Conservation (phyloP, 2,797 vertebrate genomes). For the Monodelphis domestica region DNA sequence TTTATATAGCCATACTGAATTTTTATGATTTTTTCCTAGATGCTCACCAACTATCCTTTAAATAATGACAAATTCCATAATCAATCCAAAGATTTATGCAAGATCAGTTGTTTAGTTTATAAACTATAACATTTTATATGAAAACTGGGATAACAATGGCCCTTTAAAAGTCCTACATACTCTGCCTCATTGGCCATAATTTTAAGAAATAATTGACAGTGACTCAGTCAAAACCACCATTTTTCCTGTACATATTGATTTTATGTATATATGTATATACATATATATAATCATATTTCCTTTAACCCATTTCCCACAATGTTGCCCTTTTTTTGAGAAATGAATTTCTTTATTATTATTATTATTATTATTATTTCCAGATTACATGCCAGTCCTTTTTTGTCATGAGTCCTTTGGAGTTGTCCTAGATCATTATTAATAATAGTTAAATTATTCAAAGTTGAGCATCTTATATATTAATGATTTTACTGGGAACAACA, state of each 20-base stretch:
- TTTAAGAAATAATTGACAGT: not conserved
- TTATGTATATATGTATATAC: too few relatives aligned
- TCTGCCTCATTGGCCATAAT: not conserved
- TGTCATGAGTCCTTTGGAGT: slow-evolving; percentile 59
- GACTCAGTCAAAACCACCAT: not conserved
- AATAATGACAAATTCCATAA: not conserved
- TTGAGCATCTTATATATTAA: too few relatives aligned
- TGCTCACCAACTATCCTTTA: not conserved
- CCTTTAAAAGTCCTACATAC: not conserved
- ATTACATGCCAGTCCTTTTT: too few relatives aligned
- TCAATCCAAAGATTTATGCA: not conserved
- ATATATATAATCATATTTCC: not conserved
- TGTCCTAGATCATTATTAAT: too few relatives aligned
- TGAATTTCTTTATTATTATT: not conserved
- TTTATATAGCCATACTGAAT: not conserved
- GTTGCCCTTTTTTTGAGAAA: not conserved
- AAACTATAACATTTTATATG: not conserved
- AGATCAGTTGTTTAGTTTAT: not conserved
- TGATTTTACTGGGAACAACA: too few relatives aligned
- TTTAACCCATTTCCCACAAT: not conserved
- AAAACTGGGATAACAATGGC: not conserved
- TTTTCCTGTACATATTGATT: not conserved
- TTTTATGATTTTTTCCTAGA: not conserved
- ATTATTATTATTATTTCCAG: too few relatives aligned
- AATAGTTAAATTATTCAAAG: too few relatives aligned